A percentile compares a stretch with the other conserved stretches of the same genome.
Conservation (phyloP, 2,888 invertebrate species). For the Anagyrus pseudococci region DNA sequence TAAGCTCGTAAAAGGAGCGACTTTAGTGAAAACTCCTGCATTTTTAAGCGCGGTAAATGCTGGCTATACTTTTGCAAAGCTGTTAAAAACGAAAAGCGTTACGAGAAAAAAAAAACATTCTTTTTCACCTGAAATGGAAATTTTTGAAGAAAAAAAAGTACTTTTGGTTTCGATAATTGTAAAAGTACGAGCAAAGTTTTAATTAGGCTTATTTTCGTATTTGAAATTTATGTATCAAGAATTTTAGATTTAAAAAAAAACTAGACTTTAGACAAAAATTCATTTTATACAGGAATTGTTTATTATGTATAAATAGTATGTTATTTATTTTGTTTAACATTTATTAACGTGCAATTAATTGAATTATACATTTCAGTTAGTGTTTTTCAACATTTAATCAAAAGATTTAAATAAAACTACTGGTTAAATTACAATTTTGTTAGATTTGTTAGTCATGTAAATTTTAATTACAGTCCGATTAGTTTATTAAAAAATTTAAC, state of each 20-base stretch:
- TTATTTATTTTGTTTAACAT: no score
- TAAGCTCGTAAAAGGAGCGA: neutral
- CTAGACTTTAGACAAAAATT: no score
- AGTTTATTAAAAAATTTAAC: neutral
- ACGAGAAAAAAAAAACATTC: no score
- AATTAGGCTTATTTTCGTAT: neutral
- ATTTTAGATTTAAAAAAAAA: neutral
- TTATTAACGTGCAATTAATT: no score
- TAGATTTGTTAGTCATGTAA: no score
- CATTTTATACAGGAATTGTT: no score
- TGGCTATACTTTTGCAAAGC: neutral
- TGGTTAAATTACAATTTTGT: no score
- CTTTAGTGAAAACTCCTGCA: constrained; percentile 50
- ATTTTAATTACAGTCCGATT: neutral
- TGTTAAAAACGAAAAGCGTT: neutral
- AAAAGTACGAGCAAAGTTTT: no score
- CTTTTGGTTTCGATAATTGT: no score
- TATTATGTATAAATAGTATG: no score
- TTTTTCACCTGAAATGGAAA: no score
- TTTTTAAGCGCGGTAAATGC: constrained; percentile 30
- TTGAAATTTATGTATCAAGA: neutral
- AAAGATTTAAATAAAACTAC: neutral
- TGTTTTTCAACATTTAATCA: neutral
- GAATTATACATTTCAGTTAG: neutral
- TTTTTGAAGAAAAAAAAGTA: no score